Percentiles rank a stretch among this genome's conserved stretches.
Evolutionary conservation across 2,797 vertebrate genomes (phyloP).

Genomic region (Hoplostethus mediterraneus): DNA sequence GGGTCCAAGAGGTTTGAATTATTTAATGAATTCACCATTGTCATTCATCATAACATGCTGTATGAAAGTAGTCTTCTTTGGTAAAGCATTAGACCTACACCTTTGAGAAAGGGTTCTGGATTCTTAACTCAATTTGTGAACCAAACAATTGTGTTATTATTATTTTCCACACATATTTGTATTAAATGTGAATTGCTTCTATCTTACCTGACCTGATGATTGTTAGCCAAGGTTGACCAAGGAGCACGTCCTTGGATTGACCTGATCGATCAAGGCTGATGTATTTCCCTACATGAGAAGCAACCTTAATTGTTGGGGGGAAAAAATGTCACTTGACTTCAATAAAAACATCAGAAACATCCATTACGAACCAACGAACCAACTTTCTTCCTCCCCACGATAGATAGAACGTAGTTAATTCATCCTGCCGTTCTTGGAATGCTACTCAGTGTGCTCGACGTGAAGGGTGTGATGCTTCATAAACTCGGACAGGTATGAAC

Average conservation of each 20-base stretch:
- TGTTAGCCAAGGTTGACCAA: slow-evolving; percentile 31
- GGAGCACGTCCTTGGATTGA: slow-evolving; percentile 46
- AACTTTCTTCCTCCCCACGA: slow-evolving; percentile 3
- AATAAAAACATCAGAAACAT: slow-evolving; percentile 15
- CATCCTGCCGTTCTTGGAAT: slow-evolving; percentile 16
- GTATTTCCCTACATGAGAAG: slow-evolving; percentile 29
- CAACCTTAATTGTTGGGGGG: not conserved
- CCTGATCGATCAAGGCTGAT: slow-evolving; percentile 25
- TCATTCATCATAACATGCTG: not conserved
- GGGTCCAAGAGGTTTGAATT: not conserved
- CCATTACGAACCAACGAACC: not conserved
- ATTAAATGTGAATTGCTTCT: not conserved
- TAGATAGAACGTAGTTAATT: slow-evolving; percentile 19
- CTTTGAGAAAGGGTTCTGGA: not conserved
- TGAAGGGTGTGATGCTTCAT: slow-evolving; percentile 66
- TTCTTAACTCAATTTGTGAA: not conserved
- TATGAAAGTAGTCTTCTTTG: not conserved
- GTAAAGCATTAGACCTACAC: not conserved
- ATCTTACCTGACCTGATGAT: slow-evolving; percentile 73
- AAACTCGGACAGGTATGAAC: slow-evolving; percentile 66
- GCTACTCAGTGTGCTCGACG: slow-evolving; percentile 17
- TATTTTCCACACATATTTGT: not conserved
- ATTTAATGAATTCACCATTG: too few species aligned
- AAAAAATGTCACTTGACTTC: not conserved
- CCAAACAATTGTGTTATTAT: not conserved